phyloP scores from a whole-genome alignment of 2,797 vertebrate species.

The Rachycentron canadum region DNA sequence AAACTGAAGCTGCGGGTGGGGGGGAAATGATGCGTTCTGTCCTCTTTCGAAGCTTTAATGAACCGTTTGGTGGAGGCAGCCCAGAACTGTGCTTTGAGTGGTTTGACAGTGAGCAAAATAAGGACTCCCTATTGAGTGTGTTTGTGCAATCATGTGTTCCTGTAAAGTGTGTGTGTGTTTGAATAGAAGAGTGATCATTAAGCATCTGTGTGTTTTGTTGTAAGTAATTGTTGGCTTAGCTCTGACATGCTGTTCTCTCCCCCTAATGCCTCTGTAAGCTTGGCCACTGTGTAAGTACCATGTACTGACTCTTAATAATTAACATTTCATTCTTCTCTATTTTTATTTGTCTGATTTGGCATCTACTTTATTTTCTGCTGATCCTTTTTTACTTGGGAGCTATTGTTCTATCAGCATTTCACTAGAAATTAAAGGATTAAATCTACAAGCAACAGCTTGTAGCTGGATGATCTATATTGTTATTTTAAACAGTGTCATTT shows the following conservation, averaged over 20 bases:
- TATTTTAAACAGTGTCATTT: slow-evolving; percentile 8
- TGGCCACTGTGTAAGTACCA: slow-evolving; percentile 98
- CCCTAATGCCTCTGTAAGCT: slow-evolving; percentile 92
- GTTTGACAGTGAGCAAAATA: slow-evolving; percentile 38
- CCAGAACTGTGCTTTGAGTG: slow-evolving; percentile 32
- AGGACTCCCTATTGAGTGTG: slow-evolving; percentile 35
- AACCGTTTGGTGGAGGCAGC: slow-evolving; percentile 51
- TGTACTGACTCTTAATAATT: slow-evolving; percentile 66
- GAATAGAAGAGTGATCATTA: slow-evolving; percentile 60
- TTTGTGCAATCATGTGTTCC: slow-evolving; percentile 35
- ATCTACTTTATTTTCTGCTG: slow-evolving; percentile 41
- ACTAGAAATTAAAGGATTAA: neutral
- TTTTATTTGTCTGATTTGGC: slow-evolving; percentile 46
- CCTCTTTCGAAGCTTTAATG: slow-evolving; percentile 57
- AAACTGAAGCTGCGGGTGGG: slow-evolving; percentile 45
- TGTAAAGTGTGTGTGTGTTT: slow-evolving; percentile 34
- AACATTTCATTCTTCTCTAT: slow-evolving; percentile 43
- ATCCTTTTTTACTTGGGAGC: neutral
- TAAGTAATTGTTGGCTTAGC: slow-evolving; percentile 75
- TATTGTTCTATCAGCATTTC: slow-evolving; percentile 20
- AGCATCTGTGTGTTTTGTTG: slow-evolving; percentile 74
- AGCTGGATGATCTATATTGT: slow-evolving; percentile 4
- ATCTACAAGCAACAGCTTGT: neutral
- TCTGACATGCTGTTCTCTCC: slow-evolving; percentile 86
- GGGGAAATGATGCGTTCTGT: slow-evolving; percentile 31